Evolutionary conservation across 2,797 vertebrate genomes (phyloP), one percentile per base, ranked within the genome.

Genomic region (Pagetopsis macropterus): DNA sequence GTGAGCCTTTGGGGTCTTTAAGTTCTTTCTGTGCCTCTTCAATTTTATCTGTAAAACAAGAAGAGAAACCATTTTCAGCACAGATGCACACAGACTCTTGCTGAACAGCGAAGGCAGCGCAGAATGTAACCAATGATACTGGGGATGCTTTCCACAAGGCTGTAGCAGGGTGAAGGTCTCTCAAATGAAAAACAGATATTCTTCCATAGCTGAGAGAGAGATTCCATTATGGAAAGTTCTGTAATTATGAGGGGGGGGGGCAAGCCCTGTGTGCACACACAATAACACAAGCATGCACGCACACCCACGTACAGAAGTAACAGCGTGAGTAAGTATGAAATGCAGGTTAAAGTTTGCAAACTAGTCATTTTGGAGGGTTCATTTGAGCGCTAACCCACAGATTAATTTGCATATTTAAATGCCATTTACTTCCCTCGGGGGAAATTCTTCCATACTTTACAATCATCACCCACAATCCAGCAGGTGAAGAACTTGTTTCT

Each of bases 21-120:
- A 99, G 95, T 86, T 99, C 97, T 86, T 99, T 99, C 92, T 99
- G 97, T 88, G 97, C 98, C 94, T 99, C 98, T 94, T 99, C 96
- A 75, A 99, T 99, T 96, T 99, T 99, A 85, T 99, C 98, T 99
- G 95, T 6, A 92, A 93, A 67, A 89, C 69, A 95, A 91, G 78
- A 78, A 84, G 81, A 88, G 81, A 90, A 23, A 70, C 14, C 60
- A 46, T 78, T 62, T 83, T 84, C 19, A 88, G 73, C 48, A 58
- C 63, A 65, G 45, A 72, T 10, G 37, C 62, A 65, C 44, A 55
- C 55, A 49, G 40, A 75, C 44, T 14, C 44, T 49, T 6, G 27
- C 61, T 72, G n/a, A 45, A 63, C 69, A 33, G 70, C 9, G n/a
- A 48, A 75, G 68, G 58, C 75, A 69, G 65, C 11, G 72, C 80